These are phyloP conservation scores for Netelia inedita DNA, from an alignment of 2,888 invertebrate genomes.

Conservation along the genomic window DNA sequence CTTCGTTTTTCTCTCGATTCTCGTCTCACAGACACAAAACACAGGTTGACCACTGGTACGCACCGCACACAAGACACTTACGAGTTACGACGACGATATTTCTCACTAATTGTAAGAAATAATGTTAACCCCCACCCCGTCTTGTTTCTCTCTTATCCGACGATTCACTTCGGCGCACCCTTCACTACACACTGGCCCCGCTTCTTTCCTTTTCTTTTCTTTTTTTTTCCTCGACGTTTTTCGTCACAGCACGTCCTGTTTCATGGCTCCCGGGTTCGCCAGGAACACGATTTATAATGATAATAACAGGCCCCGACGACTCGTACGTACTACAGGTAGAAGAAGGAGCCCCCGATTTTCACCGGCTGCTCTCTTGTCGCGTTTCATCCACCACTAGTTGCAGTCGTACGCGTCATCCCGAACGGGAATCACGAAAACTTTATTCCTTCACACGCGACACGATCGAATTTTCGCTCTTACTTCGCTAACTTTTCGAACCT, in stretches of 20 bases:
- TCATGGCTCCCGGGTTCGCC: neutral
- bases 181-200: neutral
- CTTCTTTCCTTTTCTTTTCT: slow-evolving; percentile 8
- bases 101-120: neutral
- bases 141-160: neutral
- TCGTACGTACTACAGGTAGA: slow-evolving; percentile 19
- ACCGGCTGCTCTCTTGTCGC: slow-evolving; percentile 36
- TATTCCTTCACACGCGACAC: slow-evolving; percentile 21
- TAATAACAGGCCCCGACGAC: neutral
- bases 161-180: neutral
- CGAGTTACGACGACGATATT: neutral
- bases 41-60: neutral
- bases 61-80: neutral
- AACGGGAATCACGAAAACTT: slow-evolving; percentile 26
- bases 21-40: neutral
- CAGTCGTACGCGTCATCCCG: slow-evolving; percentile 61
- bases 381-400: slow-evolving; percentile 65
- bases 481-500: neutral
- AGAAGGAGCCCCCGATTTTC: slow-evolving; percentile 8
- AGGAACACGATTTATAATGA: slow-evolving; percentile 16
- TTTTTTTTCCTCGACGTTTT: neutral
- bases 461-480: neutral
- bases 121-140: slow-evolving; percentile 1
- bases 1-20: neutral
- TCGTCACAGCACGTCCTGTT: slow-evolving; percentile 34